These are phyloP conservation scores for Serranus cabrilla DNA, from an alignment of 2,797 vertebrate species.

Conservation along the genomic window DNA sequence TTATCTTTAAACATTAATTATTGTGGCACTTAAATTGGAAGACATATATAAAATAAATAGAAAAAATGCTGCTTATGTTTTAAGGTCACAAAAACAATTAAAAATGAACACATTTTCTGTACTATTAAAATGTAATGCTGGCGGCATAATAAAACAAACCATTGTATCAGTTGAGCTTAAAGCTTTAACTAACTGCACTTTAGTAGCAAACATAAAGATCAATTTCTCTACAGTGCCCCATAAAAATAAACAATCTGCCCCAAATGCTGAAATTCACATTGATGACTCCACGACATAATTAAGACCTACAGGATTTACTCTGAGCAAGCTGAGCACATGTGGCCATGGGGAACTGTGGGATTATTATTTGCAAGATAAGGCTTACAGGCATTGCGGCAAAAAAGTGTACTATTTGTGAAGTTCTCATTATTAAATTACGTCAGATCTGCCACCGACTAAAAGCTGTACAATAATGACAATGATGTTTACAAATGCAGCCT, in stretches of 20 bases:
- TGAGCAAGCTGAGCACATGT: slow-evolving; percentile 14
- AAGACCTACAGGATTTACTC: slow-evolving; percentile 20
- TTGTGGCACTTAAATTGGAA: not conserved
- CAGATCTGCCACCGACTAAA: not conserved
- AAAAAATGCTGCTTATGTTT: not conserved
- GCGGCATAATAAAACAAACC: not conserved
- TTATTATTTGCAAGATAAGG: not conserved
- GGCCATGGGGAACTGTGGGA: slow-evolving; percentile 12
- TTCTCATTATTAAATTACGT: not conserved
- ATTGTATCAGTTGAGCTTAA: not conserved
- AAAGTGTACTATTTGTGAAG: not conserved
- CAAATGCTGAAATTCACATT: slow-evolving; percentile 1
- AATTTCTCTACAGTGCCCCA: not conserved
- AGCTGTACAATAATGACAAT: not conserved
- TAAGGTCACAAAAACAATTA: not conserved
- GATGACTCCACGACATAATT: slow-evolving; percentile 6
- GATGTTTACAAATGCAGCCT: slow-evolving; percentile 43
- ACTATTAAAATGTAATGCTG: not conserved
- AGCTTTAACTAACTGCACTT: not conserved
- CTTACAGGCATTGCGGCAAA: not conserved
- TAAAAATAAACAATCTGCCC: slow-evolving; percentile 23
- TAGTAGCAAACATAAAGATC: not conserved
- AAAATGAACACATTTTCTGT: not conserved
- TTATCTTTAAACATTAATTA: not conserved
- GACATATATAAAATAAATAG: not conserved